phyloP scores from a whole-genome alignment of 2,888 invertebrate genomes.

The Rotaria socialis region DNA sequence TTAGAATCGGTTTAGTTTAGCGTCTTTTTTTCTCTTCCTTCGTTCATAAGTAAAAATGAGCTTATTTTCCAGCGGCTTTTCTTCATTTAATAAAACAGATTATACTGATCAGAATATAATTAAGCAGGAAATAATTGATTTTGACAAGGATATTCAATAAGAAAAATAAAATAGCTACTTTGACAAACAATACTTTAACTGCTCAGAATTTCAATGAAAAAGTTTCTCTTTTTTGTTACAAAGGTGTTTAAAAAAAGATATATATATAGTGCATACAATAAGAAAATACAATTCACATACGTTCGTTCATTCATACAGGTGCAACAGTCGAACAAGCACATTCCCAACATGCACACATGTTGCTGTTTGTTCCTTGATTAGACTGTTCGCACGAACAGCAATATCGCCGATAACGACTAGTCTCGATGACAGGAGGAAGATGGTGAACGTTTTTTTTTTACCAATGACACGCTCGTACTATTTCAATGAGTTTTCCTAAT shows the following conservation, averaged over 20 bases:
- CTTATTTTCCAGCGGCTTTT: not conserved
- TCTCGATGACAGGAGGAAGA: not conserved
- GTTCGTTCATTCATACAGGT: not conserved
- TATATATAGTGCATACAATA: not conserved
- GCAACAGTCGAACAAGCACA: not conserved
- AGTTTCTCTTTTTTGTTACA: too few species aligned
- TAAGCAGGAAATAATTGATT: not conserved
- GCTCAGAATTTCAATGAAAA: too few species aligned
- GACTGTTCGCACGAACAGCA: not conserved
- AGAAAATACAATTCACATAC: not conserved
- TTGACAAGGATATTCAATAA: not conserved
- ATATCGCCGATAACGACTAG: not conserved
- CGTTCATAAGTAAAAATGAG: not conserved
- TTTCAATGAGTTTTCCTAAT: not conserved
- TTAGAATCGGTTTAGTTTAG: not conserved
- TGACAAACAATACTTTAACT: too few species aligned
- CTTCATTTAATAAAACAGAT: not conserved
- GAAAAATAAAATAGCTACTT: not conserved
- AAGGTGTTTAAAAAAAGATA: too few species aligned
- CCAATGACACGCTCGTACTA: not conserved
- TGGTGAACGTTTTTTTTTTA: not conserved
- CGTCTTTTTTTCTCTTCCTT: not conserved
- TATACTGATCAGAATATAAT: not conserved
- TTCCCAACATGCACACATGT: conserved; percentile 7
- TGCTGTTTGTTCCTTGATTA: not conserved